Evolutionary conservation across 1,140 invertebrate genomes (phyloP).

Genomic region (Nebria ingens): DNA sequence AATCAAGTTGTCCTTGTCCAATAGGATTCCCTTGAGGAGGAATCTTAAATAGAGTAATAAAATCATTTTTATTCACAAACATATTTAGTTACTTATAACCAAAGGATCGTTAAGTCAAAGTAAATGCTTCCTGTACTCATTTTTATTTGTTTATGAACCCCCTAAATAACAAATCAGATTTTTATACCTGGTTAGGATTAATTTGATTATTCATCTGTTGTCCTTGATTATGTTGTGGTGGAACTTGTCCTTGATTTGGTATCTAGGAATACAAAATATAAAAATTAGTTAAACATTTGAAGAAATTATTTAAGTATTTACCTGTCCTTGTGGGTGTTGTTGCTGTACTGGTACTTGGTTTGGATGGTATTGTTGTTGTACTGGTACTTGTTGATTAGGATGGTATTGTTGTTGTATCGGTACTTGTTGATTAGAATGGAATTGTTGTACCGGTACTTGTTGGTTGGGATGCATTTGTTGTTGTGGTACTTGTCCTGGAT

Average conservation of each 20-base stretch:
- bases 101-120: too few species aligned
- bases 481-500: constrained; percentile 5
- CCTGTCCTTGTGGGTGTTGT: constrained; percentile 9
- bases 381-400: background rate
- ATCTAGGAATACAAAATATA: too few species aligned
- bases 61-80: too few species aligned
- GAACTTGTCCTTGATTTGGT: background rate
- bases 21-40: constrained; percentile 11
- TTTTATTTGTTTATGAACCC: too few species aligned
- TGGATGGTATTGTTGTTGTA: background rate
- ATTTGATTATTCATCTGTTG: background rate
- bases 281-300: too few species aligned
- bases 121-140: too few species aligned
- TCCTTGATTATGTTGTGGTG: background rate
- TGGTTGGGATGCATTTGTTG: background rate
- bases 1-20: constrained; percentile 12
- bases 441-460: background rate
- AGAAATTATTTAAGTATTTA: too few species aligned
- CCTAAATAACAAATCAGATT: too few species aligned
- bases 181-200: background rate
- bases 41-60: constrained; percentile 1
- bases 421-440: background rate
- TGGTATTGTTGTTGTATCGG: background rate
- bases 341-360: constrained; percentile 5
- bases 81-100: background rate